Conservation (phyloP, 2,888 invertebrate genomes). For the Xestia ashworthii region DNA sequence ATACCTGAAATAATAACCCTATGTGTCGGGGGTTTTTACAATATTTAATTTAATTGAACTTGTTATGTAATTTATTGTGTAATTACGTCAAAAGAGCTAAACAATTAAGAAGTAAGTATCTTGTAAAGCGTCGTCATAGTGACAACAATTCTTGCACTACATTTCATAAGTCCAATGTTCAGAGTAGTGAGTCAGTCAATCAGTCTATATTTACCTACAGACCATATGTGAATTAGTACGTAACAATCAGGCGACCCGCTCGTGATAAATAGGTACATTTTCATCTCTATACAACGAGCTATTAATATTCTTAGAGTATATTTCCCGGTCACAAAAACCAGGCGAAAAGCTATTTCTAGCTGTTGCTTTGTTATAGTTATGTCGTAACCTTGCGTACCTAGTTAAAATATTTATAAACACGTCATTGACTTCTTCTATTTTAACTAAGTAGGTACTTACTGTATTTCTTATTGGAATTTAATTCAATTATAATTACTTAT, state of each 20-base stretch:
- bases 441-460: not conserved
- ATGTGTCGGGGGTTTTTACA: no score
- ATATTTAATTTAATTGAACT: not conserved
- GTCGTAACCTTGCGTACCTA: constrained; percentile 47
- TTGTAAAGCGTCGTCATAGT: constrained; percentile 23
- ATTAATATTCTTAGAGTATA: constrained; percentile 48
- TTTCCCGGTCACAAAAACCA: constrained; percentile 52
- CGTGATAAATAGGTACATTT: constrained; percentile 40
- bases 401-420: constrained; percentile 24
- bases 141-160: constrained; percentile 16
- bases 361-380: constrained; percentile 18
- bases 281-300: constrained; percentile 30
- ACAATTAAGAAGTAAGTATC: not conserved
- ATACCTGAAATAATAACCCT: no score
- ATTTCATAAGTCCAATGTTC: constrained; percentile 35
- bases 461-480: constrained; percentile 27
- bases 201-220: constrained; percentile 20
- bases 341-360: constrained; percentile 50
- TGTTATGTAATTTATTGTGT: not conserved
- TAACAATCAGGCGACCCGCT: constrained; percentile 28
- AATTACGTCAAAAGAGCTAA: not conserved
- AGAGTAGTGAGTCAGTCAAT: constrained; percentile 47
- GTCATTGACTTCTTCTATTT: constrained; percentile 7
- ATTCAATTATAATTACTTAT: constrained; percentile 20
- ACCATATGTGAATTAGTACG: constrained; percentile 27